Evolutionary conservation across 2,888 invertebrate genomes (phyloP).

Genomic region (Priapulus caudatus): DNA sequence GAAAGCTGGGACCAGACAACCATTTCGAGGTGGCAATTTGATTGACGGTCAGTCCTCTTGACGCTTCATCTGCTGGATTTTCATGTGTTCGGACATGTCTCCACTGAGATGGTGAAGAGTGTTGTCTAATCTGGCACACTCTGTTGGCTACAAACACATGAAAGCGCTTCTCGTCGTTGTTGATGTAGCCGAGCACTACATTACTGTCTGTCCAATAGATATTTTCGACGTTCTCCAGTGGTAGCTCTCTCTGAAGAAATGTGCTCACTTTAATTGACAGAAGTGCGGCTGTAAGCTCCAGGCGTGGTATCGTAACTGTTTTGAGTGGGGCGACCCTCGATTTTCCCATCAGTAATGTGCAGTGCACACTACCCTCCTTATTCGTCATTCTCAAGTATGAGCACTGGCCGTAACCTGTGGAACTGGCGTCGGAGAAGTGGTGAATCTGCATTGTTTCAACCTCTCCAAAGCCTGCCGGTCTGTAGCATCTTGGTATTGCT

Average conservation of each 20-base stretch:
- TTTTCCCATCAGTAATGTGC: too few relatives aligned
- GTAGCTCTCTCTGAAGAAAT: slow-evolving; percentile 15
- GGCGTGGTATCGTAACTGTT: slow-evolving; percentile 17
- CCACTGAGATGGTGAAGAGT: slow-evolving; percentile 13
- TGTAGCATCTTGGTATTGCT: too few relatives aligned
- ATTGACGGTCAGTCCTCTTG: too few relatives aligned
- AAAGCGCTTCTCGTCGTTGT: slow-evolving; percentile 16
- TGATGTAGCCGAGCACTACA: slow-evolving; percentile 16
- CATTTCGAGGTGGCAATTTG: too few relatives aligned
- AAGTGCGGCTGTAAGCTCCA: slow-evolving; percentile 21
- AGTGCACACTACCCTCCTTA: too few relatives aligned
- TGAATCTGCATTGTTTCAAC: too few relatives aligned
- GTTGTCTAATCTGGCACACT: slow-evolving; percentile 14
- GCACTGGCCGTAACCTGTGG: too few relatives aligned
- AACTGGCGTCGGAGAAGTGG: too few relatives aligned
- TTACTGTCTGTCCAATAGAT: slow-evolving; percentile 19
- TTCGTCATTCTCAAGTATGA: too few relatives aligned
- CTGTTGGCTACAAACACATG: slow-evolving; percentile 18
- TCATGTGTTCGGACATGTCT: slow-evolving; percentile 8
- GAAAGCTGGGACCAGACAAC: too few relatives aligned
- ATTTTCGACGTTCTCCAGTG: slow-evolving; percentile 6
- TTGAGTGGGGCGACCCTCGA: slow-evolving; percentile 22
- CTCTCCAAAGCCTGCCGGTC: too few relatives aligned
- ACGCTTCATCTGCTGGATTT: too few relatives aligned
- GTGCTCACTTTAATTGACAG: slow-evolving; percentile 15